These are phyloP conservation scores for Anguilla pacifica DNA, from an alignment of 2,797 vertebrate genomes.

Conservation along the genomic window DNA sequence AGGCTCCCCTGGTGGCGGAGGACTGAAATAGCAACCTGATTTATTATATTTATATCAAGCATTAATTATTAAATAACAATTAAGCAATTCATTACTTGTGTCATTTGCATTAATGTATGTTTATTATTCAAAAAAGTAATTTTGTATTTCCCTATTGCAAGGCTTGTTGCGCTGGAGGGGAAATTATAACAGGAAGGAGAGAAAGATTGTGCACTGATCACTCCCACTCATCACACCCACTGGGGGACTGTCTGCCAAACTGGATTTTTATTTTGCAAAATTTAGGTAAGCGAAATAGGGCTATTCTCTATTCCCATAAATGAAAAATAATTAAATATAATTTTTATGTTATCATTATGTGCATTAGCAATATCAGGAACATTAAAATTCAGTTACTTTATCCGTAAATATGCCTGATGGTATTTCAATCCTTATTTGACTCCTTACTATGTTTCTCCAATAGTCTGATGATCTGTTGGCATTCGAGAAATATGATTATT, in stretches of 20 bases:
- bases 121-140: neutral
- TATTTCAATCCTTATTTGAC: neutral
- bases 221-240: neutral
- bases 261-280: neutral
- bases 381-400: neutral
- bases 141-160: neutral
- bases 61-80: neutral
- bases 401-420: neutral
- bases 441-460: neutral
- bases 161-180: neutral
- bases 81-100: neutral
- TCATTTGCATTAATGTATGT: neutral
- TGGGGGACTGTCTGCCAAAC: neutral
- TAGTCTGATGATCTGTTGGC: neutral
- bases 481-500: neutral
- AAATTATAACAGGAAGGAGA: neutral
- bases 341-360: neutral
- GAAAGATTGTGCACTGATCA: neutral
- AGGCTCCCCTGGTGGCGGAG: neutral
- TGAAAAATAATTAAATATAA: neutral
- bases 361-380: neutral
- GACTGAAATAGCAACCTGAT: neutral
- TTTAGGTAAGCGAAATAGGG: neutral
- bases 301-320: neutral
- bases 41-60: neutral